Conservation (phyloP, 2,888 invertebrate species). For the Macrophya alboannulata region DNA sequence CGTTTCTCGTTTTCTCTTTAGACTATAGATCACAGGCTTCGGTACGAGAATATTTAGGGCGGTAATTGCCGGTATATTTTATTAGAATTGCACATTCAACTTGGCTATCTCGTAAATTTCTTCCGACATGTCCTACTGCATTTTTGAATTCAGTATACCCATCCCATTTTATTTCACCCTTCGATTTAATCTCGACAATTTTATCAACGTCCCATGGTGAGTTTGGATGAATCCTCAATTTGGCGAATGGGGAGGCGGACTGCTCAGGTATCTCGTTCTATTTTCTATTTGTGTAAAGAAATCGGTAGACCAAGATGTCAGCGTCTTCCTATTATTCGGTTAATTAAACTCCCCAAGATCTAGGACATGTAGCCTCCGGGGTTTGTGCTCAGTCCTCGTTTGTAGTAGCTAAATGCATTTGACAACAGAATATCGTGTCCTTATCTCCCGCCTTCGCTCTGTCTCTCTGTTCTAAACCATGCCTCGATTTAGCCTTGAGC, state of each 20-base stretch:
- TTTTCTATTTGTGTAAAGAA: neutral
- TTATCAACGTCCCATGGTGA: neutral
- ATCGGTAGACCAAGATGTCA: slow-evolving; percentile 57
- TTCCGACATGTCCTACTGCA: slow-evolving; percentile 74
- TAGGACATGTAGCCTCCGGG: slow-evolving; percentile 73
- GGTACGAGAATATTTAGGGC: slow-evolving; percentile 78
- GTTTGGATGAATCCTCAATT: neutral
- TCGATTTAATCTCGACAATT: neutral
- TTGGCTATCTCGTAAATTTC: slow-evolving; percentile 77
- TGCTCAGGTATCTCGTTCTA: neutral
- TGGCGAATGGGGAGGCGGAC: neutral
- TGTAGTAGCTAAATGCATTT: slow-evolving; percentile 79
- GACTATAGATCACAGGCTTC: slow-evolving; percentile 76
- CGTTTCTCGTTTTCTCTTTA: slow-evolving; percentile 48
- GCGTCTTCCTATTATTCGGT: slow-evolving; percentile 65
- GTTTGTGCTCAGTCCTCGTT: slow-evolving; percentile 75
- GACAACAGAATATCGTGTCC: slow-evolving; percentile 77
- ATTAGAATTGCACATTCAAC: slow-evolving; percentile 73
- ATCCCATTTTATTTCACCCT: slow-evolving; percentile 39
- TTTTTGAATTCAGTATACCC: slow-evolving; percentile 68
- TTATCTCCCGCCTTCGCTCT: slow-evolving; percentile 65
- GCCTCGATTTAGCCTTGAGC: slow-evolving; percentile 65
- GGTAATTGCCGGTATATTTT: slow-evolving; percentile 79
- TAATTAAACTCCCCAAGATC: slow-evolving; percentile 77
- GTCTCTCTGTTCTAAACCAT: slow-evolving; percentile 17